Evolutionary conservation across 2,888 invertebrate genomes (phyloP), one percentile per base, ranked within the genome.

Genomic region (Helleia helle): DNA sequence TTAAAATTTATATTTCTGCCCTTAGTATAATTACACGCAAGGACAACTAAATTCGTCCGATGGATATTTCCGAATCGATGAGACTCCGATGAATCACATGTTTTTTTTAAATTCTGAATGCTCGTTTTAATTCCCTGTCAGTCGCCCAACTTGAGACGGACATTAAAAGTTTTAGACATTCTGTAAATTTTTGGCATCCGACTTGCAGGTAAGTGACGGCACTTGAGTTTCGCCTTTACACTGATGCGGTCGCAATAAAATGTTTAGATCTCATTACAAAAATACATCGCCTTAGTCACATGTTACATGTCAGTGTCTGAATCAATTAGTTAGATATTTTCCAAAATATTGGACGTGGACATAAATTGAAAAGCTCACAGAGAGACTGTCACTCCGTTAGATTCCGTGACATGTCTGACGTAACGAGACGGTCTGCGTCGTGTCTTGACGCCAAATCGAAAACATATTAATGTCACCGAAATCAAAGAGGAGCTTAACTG

Each of bases 31-130:
- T 63, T 61, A 65, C 60, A 66, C 66, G 64, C 80, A 84, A 84
- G 81, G 83, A 81, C 81, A 70, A 65, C 73, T 76, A 77, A 76
- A 71, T 76, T 64, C 59, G 72, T 63, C 50, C 62, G 51, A 58
- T 48, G 60, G 70, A 70, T 83, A 83, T 79, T 79, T 83, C 77
- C 81, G 80, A 62, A 73, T 70, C 69, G 58, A 64, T 72, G 67
- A 71, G 77, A 69, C 69, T 71, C 71, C 53, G 67, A 59, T 81
- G 81, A 84, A 71, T 83, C 81, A 79, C 68, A 69, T 55, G 26
- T 11, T 63, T 73, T 74, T 62, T 77, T 68, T 58, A 51, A 64
- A 67, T 49, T 51, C 54, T 59, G 59, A 55, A 66, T 62, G 62
- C 65, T 57, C 62, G 62, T 71, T 69, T 71, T 75, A 71, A 73